These are phyloP conservation scores for Oligia fasciuncula DNA, from an alignment of 2,888 invertebrate genomes.

Conservation along the genomic window DNA sequence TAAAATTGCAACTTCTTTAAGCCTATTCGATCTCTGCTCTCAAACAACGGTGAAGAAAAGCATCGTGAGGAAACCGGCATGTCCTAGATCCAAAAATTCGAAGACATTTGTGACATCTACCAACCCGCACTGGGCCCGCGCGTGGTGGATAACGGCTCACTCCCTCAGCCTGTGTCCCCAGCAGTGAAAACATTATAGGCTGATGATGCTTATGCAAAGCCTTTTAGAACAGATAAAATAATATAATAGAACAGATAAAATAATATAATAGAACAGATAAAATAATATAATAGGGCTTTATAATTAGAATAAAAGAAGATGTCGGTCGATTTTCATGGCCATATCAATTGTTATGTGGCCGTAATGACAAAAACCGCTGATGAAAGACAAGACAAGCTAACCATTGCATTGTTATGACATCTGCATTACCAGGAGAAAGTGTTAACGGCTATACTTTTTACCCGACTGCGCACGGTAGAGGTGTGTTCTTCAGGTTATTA, in stretches of 20 bases:
- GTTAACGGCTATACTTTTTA: slow-evolving; percentile 33
- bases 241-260: too few relatives aligned
- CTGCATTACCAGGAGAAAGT: slow-evolving; percentile 53
- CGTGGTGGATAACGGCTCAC: too few relatives aligned
- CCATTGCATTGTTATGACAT: slow-evolving; percentile 10
- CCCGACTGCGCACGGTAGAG: slow-evolving; percentile 35
- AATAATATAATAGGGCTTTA: not conserved
- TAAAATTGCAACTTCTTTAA: not conserved
- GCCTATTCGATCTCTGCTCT: not conserved
- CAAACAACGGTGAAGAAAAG: not conserved
- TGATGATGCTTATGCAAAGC: not conserved
- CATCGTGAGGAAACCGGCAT: not conserved
- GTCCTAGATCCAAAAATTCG: not conserved
- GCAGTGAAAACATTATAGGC: not conserved
- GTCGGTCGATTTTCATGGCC: not conserved
- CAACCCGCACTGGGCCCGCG: not conserved
- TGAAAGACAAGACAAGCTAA: not conserved
- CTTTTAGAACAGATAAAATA: not conserved
- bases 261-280: not conserved
- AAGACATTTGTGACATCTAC: not conserved
- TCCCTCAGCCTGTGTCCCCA: not conserved
- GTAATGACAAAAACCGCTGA: not conserved
- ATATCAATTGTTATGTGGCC: not conserved
- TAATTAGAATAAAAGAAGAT: not conserved
- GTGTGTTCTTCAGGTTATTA: slow-evolving; percentile 42